These are phyloP conservation scores for Diloba caeruleocephala DNA, from an alignment of 2,888 invertebrate species.

Conservation along the genomic window DNA sequence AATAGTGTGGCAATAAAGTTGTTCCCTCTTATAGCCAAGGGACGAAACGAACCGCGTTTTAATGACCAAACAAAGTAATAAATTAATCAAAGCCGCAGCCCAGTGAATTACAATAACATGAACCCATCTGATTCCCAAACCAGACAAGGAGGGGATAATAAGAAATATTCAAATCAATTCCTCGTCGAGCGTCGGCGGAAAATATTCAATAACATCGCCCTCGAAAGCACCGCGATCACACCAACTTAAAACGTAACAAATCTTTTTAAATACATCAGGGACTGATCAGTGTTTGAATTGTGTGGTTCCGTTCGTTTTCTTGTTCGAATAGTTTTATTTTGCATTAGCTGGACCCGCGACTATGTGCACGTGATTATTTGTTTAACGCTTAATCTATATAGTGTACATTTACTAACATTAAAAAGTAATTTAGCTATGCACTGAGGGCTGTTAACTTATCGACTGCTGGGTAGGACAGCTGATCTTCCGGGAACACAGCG, in stretches of 20 bases:
- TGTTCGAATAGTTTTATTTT: neutral
- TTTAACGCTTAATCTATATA: too few species aligned
- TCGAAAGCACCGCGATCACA: slow-evolving; percentile 19
- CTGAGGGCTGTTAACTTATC: too few species aligned
- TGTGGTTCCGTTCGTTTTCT: slow-evolving; percentile 13
- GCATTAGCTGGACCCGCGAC: too few species aligned
- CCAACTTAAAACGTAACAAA: slow-evolving; percentile 18
- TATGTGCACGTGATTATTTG: too few species aligned
- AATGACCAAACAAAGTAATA: neutral
- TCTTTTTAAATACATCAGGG: slow-evolving; percentile 20
- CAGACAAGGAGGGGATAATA: slow-evolving; percentile 20
- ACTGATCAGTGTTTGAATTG: neutral
- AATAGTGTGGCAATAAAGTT: too few species aligned
- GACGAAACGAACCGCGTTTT: neutral
- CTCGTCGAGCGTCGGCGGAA: slow-evolving; percentile 22
- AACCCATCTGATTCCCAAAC: slow-evolving; percentile 7
- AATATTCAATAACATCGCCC: slow-evolving; percentile 37
- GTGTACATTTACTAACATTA: too few species aligned
- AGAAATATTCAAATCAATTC: slow-evolving; percentile 44
- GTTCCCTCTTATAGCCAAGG: too few species aligned
- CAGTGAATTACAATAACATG: slow-evolving; percentile 3
- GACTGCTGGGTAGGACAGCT: too few species aligned
- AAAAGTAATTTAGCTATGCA: too few species aligned
- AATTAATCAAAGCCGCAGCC: neutral
- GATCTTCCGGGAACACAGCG: too few species aligned